A percentile compares a stretch with the other conserved stretches of the same genome.
Evolutionary conservation across 2,113 vertebrate species (phyloP).

Genomic region (Percina caprodes): DNA sequence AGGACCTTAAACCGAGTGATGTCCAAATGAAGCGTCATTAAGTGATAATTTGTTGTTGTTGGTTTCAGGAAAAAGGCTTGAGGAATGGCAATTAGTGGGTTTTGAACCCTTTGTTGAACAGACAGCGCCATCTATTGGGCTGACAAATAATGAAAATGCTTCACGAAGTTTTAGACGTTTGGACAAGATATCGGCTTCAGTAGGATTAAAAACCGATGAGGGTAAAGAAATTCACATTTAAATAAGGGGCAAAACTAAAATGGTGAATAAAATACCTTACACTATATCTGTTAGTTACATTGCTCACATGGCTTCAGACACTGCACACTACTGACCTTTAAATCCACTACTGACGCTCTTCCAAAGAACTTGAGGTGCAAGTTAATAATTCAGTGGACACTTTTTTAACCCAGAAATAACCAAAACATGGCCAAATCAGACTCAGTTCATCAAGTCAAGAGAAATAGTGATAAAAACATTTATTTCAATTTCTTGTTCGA

Average conservation of each 20-base stretch:
- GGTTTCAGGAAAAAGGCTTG: too few species aligned
- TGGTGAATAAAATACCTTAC: neutral
- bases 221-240: constrained; percentile 13
- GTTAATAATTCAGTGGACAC: neutral
- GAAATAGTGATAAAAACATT: constrained; percentile 2
- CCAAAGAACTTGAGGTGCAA: neutral
- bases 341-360: neutral
- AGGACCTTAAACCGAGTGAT: neutral
- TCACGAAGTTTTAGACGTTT: neutral
- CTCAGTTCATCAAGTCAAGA: neutral
- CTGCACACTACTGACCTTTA: neutral
- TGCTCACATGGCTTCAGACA: neutral
- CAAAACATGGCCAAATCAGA: neutral
- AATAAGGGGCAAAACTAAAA: neutral
- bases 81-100: too few species aligned
- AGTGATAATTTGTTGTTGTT: too few species aligned
- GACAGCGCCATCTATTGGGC: too few species aligned
- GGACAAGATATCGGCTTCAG: constrained; percentile 3
- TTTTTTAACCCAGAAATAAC: neutral
- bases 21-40: too few species aligned
- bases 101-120: too few species aligned
- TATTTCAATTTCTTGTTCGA: neutral
- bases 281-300: constrained; percentile 11
- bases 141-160: too few species aligned
- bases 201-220: neutral